Evolutionary conservation across 92 coral and sea anemone genomes (phyloP), one percentile per base, ranked within the genome.

Genomic region (Actinernus sp.): DNA sequence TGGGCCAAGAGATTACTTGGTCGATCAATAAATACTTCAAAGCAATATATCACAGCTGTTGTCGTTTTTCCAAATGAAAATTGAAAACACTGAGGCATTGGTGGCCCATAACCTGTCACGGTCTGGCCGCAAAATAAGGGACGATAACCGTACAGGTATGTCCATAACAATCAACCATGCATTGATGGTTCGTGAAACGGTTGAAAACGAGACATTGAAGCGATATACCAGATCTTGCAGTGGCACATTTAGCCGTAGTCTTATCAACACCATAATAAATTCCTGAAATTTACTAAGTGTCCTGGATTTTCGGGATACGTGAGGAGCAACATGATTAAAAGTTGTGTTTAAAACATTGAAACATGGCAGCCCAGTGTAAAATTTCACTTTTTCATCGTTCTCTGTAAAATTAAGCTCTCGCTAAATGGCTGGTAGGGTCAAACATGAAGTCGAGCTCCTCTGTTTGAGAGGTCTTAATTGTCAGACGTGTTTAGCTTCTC

Each of bases 151-250:
- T n/a, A n/a, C n/a, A n/a, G n/a, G n/a, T 41, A 46, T 48, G 37
- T 73, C 75, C 82, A 74, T 61, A 62, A 36, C 44, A 27, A 32
- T 50, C 73, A 51, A 37, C 82, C 65, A 65, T 31, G 52, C 26
- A 49, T 49, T 26, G 21, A 74, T 63, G 30, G 59, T 73, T 31
- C 81, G 31, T 25, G 76, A 73, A 14, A 73, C 79, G 18, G 61
- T 61, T 29, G 81, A 34, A 47, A 38, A 47, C 18, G 81, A 62
- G 52, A 73, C 38, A 32, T 61, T 61, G 50, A 73, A 49, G 47
- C 74, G 74, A 47, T 63, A 62, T 13, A 64, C 82, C 29, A 63
- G 79, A 46, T 71, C 73, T 71, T 71, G 73, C 43, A 12, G 25
- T 4, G 78, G 69, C 18, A 46, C 73, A 41, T 58, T 58, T 26